Percentiles rank a stretch among this genome's conserved stretches.
phyloP scores from a whole-genome alignment of 2,113 vertebrate genomes.

The Lophura nycthemera region DNA sequence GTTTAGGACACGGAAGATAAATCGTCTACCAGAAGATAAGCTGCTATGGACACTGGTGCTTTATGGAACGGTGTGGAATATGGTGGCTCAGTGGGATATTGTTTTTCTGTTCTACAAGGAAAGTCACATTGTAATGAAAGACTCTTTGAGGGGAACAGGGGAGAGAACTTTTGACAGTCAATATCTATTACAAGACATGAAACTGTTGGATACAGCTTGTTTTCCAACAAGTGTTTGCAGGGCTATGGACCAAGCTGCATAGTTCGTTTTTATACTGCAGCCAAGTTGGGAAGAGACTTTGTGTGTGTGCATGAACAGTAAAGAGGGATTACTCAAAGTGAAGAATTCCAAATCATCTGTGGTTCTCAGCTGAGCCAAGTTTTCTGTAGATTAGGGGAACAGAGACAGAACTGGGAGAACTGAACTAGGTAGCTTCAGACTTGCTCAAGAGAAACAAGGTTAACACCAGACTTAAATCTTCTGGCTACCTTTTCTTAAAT shows the following conservation, averaged over 20 bases:
- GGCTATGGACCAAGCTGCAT: neutral
- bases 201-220: neutral
- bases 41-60: neutral
- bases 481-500: neutral
- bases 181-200: neutral
- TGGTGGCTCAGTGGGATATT: neutral
- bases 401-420: neutral
- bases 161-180: neutral
- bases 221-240: neutral
- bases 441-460: neutral
- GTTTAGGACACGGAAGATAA: neutral
- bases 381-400: neutral
- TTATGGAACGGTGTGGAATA: neutral
- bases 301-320: fast-evolving
- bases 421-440: neutral
- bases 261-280: neutral
- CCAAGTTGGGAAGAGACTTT: neutral
- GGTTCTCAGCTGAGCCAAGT: neutral
- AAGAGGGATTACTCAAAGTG: neutral
- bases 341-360: neutral
- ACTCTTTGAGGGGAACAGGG: neutral
- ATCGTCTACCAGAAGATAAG: neutral
- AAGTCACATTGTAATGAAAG: neutral
- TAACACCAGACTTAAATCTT: neutral
- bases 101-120: neutral